These are phyloP conservation scores for Vipera ursinii DNA, from an alignment of 2,797 vertebrate species.

Conservation along the genomic window DNA sequence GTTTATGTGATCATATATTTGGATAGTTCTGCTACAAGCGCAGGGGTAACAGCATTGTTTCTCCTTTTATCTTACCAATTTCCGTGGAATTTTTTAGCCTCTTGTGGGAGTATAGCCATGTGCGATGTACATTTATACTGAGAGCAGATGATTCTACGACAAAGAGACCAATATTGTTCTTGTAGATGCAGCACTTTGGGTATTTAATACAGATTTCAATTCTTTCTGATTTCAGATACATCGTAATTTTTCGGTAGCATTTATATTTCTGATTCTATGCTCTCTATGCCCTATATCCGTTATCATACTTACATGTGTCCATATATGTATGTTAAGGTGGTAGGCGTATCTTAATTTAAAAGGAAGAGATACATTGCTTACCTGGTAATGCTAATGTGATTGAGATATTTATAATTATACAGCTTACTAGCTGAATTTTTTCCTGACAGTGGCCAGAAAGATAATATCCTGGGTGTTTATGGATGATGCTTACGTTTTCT, in stretches of 20 bases:
- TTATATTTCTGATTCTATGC: too few relatives aligned
- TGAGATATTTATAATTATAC: neutral
- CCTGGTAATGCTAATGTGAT: neutral
- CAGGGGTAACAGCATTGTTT: neutral
- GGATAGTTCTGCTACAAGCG: neutral
- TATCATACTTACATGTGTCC: neutral
- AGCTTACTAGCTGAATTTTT: neutral
- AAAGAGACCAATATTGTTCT: neutral
- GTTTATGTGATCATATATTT: neutral
- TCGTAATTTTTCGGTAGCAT: neutral
- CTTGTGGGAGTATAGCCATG: neutral
- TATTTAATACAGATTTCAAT: too few relatives aligned
- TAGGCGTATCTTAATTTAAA: neutral
- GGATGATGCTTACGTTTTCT: neutral
- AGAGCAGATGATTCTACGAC: neutral
- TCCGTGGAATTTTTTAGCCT: neutral
- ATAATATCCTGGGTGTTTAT: neutral
- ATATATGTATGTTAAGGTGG: neutral
- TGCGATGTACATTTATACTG: neutral
- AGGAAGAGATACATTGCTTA: neutral
- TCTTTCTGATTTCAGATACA: neutral
- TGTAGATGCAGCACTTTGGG: neutral
- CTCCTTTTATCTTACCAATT: neutral
- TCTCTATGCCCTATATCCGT: neutral
- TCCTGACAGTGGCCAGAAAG: neutral